Evolutionary conservation across 2,888 invertebrate species (phyloP).

Genomic region (Netelia inedita): DNA sequence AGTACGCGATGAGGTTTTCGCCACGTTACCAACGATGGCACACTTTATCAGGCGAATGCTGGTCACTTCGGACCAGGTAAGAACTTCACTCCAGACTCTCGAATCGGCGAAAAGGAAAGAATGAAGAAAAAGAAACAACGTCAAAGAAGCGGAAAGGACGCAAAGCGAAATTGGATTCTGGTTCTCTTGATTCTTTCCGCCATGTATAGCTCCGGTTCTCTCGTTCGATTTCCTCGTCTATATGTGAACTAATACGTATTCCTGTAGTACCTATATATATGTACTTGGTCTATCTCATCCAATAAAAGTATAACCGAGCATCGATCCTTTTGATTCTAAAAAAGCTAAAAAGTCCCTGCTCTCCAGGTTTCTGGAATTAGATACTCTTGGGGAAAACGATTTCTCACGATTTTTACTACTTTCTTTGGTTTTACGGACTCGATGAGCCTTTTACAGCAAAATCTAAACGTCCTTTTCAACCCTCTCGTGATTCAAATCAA

Average conservation of each 20-base stretch:
- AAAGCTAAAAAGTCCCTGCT: constrained; percentile 29
- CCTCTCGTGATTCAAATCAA: background rate
- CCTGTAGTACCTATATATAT: constrained; percentile 15
- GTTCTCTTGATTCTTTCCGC: constrained; percentile 46
- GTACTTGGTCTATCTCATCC: constrained; percentile 8
- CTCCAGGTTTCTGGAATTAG: constrained; percentile 65
- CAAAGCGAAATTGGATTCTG: constrained; percentile 64
- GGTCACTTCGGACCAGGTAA: constrained; percentile 52
- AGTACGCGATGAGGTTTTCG: constrained; percentile 40
- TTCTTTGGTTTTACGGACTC: constrained; percentile 33
- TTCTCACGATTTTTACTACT: constrained; percentile 61
- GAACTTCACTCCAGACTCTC: constrained; percentile 27
- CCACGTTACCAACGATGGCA: constrained; percentile 32
- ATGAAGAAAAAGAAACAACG: constrained; percentile 48
- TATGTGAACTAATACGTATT: background rate
- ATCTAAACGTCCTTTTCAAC: background rate
- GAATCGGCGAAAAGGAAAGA: background rate
- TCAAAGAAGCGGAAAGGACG: constrained; percentile 51
- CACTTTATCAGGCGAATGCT: constrained; percentile 49
- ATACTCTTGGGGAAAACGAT: constrained; percentile 71
- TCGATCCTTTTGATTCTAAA: constrained; percentile 47
- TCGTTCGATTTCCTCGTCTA: constrained; percentile 22
- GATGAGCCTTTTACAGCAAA: background rate
- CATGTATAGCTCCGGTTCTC: background rate
- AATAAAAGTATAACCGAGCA: constrained; percentile 52